Percentiles rank a stretch among this genome's conserved stretches.
These are phyloP conservation scores for Cyrtorhinus lividipennis DNA, from an alignment of 1,140 invertebrate genomes.

Conservation along the genomic window DNA sequence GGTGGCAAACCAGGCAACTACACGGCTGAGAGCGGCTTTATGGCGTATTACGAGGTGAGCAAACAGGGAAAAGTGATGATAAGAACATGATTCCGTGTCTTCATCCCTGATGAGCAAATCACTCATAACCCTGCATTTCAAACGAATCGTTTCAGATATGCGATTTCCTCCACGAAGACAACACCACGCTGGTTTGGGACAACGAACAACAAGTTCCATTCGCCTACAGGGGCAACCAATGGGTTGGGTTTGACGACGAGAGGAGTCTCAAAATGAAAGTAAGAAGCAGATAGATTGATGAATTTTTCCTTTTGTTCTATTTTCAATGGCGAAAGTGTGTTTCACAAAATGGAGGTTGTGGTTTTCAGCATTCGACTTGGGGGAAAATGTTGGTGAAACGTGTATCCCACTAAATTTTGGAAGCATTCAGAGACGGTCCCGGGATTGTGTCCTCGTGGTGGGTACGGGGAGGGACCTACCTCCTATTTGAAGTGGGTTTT, in stretches of 20 bases:
- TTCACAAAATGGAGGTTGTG: no score
- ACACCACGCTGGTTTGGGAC: slow-evolving; percentile 90
- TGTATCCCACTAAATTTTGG: no score
- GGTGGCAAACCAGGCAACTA: slow-evolving; percentile 71
- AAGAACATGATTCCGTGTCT: neutral
- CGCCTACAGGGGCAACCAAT: slow-evolving; percentile 78
- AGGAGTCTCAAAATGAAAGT: slow-evolving; percentile 85
- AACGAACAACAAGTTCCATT: slow-evolving; percentile 92
- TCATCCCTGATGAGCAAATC: neutral
- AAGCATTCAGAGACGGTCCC: no score
- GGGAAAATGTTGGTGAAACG: no score
- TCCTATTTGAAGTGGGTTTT: no score
- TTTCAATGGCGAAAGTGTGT: no score
- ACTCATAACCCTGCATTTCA: neutral
- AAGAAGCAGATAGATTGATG: slow-evolving; percentile 21
- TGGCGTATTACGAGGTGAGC: slow-evolving; percentile 79
- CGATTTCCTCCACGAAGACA: slow-evolving; percentile 75
- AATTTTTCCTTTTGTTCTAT: neutral
- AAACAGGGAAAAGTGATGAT: no score
- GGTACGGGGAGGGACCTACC: no score
- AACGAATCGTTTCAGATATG: slow-evolving; percentile 45
- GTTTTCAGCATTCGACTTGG: no score
- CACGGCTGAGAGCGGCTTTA: slow-evolving; percentile 76
- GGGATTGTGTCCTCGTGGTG: no score
- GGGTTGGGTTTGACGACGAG: slow-evolving; percentile 93